These are phyloP conservation scores for Tachycineta bicolor DNA, from an alignment of 2,113 vertebrate genomes.

Conservation along the genomic window DNA sequence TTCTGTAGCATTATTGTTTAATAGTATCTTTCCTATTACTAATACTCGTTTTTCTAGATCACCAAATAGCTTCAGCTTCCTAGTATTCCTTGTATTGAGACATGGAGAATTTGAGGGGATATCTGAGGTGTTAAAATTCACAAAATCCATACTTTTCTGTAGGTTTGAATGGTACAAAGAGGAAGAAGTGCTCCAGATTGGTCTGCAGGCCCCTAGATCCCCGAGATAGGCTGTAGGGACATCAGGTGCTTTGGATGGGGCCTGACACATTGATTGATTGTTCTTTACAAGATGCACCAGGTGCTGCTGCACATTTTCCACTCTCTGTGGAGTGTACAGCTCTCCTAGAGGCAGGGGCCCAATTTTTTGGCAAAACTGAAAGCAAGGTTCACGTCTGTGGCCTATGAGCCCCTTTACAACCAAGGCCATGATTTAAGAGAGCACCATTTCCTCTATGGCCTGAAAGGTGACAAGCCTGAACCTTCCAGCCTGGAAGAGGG, in stretches of 20 bases:
- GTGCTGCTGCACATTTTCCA: background rate
- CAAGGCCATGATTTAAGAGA: background rate
- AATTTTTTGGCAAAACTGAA: background rate
- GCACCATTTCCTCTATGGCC: background rate
- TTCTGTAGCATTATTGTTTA: background rate
- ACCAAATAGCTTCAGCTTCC: background rate
- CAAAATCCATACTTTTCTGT: background rate
- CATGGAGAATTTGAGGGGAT: background rate
- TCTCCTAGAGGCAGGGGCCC: background rate
- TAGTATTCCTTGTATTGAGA: background rate
- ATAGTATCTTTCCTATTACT: background rate
- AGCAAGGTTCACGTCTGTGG: background rate
- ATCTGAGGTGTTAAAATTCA: background rate
- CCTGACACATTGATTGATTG: background rate
- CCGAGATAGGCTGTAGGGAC: background rate
- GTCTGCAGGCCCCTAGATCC: background rate
- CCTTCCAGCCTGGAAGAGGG: background rate
- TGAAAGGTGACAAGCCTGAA: background rate
- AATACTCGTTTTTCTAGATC: background rate
- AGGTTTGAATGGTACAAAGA: background rate
- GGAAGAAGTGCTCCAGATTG: background rate
- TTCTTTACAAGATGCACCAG: background rate
- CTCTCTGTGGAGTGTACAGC: background rate
- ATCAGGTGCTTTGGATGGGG: background rate
- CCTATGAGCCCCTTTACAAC: background rate